Conservation (phyloP, 2,797 vertebrate species). For the Neoniphon sammara region DNA sequence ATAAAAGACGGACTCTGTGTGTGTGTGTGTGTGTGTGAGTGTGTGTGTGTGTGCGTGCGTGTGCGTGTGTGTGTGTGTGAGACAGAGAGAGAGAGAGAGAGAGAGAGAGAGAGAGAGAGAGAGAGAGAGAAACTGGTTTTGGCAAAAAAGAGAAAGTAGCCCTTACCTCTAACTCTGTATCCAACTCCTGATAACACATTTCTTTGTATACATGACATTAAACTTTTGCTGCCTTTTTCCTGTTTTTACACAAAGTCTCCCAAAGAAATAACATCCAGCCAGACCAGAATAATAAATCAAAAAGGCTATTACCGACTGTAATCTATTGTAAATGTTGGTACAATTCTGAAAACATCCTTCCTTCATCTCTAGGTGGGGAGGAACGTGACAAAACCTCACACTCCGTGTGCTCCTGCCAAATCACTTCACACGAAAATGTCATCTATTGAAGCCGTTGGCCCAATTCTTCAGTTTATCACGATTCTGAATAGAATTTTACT, state of each 20-base stretch:
- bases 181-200: slow-evolving; percentile 46
- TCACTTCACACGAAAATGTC: slow-evolving; percentile 54
- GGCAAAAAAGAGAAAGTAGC: slow-evolving; percentile 14
- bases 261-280: slow-evolving; percentile 28
- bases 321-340: slow-evolving; percentile 73
- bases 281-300: slow-evolving; percentile 36
- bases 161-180: slow-evolving; percentile 16
- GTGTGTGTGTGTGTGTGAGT: too few species aligned
- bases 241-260: slow-evolving; percentile 35
- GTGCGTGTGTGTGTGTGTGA: too few species aligned
- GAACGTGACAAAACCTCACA: slow-evolving; percentile 59
- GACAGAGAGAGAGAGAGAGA: not conserved
- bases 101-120: not conserved
- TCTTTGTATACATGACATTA: slow-evolving; percentile 51
- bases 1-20: too few species aligned
- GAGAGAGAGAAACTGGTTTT: not conserved
- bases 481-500: slow-evolving; percentile 17
- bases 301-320: slow-evolving; percentile 56
- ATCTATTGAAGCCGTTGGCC: slow-evolving; percentile 49
- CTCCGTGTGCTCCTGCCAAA: slow-evolving; percentile 40
- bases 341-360: slow-evolving; percentile 66
- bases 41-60: too few species aligned
- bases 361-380: slow-evolving; percentile 33
- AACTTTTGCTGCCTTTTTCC: slow-evolving; percentile 35
- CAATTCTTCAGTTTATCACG: slow-evolving; percentile 50